Evolutionary conservation across 37 sponge, comb jelly and placozoan species (phyloP), one percentile per base, ranked within the genome.

Genomic region (Amphimedon queenslandica): DNA sequence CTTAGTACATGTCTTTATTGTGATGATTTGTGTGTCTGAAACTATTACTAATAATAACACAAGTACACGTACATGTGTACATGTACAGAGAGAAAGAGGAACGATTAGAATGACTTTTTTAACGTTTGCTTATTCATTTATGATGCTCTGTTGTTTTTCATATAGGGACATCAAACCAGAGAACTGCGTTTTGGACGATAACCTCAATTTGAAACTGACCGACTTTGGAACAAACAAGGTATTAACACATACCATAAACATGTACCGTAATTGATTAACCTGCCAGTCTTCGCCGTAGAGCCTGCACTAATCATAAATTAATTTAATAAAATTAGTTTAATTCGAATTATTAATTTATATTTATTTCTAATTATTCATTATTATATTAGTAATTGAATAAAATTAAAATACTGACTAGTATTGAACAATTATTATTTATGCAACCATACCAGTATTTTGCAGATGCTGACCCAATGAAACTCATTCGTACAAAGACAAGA

Each of bases 151-250:
- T n/a, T n/a, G n/a, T 18, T 47, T 13, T 47, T 47, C 8, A 8
- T 47, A 60, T n/a, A 70, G 80, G 21, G 91, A 90, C 77, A 90
- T 90, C 67, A 90, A 90, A 57, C 91, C 91, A 18, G 91, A 90
- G 75, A 90, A 90, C 69, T 90, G 85, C 73, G 82, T 90, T 13
- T 64, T 90, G 37, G 91, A 90, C 40, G 66, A 63, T 3, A 65
- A 90, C 77, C 84, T 71, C 64, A 81, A 90, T 75, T 72, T 90
- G 16, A 90, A 90, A 39, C 75, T 90, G 10, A 90, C 91, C 0
- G 91, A 90, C 57, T 90, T 90, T 77, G 91, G 91, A 38, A 90
- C 91, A 43, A 90, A 90, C 67, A 90, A 90, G 73, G 91, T 90
- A n/a, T n/a, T n/a, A n/a, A n/a, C n/a, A n/a, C n/a, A n/a, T n/a